Evolutionary conservation across 2,797 vertebrate species (phyloP), one percentile per base, ranked within the genome.

Genomic region (Neopelma chrysocephalum): DNA sequence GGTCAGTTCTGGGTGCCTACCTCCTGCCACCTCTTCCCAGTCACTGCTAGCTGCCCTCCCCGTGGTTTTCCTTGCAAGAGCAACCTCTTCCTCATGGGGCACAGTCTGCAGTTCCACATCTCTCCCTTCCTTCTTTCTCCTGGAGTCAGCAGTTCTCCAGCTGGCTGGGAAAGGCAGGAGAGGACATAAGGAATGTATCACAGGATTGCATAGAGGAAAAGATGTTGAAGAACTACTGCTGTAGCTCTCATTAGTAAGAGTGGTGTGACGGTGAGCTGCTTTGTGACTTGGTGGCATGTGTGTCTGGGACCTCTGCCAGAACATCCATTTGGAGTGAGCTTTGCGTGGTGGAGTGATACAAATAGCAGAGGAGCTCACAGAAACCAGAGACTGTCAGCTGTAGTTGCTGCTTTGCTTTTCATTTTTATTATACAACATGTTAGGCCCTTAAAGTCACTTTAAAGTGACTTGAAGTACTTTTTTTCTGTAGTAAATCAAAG

Each of bases 281-380:
- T 43, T 51, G 60, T 75, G 87, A 72, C 70, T 95, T 70, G 77
- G 78, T 90, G 83, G 32, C 71, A 14, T 53, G 36, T 66, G 31
- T 72, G 29, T 61, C 87, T 90, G 91, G 80, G 87, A 94, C 51
- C 48, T 79, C 78, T 47, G 89, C 93, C 91, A 94, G 82, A 82
- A 82, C 64, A 82, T 90, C 95, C 93, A 82, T 94, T 96, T 94
- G 73, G 66, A 73, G 64, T 29, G 70, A 93, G 17, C 61, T 83
- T 89, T 77, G 40, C 21, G 0, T 69, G 69, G 26, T 91, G 66
- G 54, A 60, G 48, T n/a, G 83, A 64, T 94, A 43, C 48, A 77
- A 93, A 89, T 64, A 93, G 54, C 81, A 93, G 90, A 89, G 53
- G 54, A 54, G 21, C 50, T 91, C 5, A 2, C 48, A 89, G 80